These are phyloP conservation scores for Eupithecia insigniata DNA, from an alignment of 2,888 invertebrate species.

Conservation along the genomic window DNA sequence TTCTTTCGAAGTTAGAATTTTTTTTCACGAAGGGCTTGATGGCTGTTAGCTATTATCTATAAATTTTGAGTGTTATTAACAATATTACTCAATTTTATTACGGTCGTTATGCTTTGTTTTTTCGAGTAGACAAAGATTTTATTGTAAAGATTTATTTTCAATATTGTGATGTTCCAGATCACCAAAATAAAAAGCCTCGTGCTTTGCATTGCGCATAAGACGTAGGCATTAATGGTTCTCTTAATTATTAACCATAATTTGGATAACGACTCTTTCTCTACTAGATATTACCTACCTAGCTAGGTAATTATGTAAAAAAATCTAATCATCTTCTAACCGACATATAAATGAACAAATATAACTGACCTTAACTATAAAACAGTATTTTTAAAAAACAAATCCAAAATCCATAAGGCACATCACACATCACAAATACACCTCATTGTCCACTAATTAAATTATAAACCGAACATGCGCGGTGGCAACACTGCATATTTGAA, in stretches of 20 bases:
- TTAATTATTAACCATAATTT: background rate
- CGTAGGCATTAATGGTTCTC: background rate
- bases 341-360: background rate
- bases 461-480: slow-evolving; percentile 69
- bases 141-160: background rate
- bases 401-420: slow-evolving; percentile 55
- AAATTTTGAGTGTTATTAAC: background rate
- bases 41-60: background rate
- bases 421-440: slow-evolving; percentile 73
- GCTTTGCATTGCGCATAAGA: background rate
- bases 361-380: slow-evolving; percentile 57
- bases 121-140: no score
- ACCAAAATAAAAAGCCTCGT: background rate
- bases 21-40: background rate
- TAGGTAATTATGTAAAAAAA: background rate
- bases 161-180: background rate
- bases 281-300: background rate
- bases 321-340: background rate
- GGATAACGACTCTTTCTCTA: background rate
- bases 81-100: background rate
- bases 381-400: slow-evolving; percentile 50
- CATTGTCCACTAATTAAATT: slow-evolving; percentile 79
- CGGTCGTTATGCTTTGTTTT: no score
- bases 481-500: slow-evolving; percentile 56
- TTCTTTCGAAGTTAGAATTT: no score